A percentile compares a stretch with the other conserved stretches of the same genome.
These are phyloP conservation scores for Piprites chloris DNA, from an alignment of 2,113 vertebrate genomes.

Conservation along the genomic window DNA sequence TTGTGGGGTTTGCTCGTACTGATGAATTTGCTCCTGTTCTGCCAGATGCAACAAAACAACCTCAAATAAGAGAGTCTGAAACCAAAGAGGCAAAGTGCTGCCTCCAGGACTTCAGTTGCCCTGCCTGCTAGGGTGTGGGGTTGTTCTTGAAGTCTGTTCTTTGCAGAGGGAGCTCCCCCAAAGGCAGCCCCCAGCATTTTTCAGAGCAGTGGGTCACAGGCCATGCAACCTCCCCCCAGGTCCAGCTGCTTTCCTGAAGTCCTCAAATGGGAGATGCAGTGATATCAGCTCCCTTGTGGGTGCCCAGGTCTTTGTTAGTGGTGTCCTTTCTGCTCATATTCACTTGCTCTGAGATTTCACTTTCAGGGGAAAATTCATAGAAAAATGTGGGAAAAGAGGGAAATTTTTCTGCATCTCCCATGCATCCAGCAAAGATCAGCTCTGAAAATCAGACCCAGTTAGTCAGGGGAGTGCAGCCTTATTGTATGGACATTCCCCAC, in stretches of 20 bases:
- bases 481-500: background rate
- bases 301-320: background rate
- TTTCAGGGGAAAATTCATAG: background rate
- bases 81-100: background rate
- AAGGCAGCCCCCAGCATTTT: background rate
- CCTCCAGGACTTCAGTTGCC: background rate
- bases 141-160: background rate
- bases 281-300: background rate
- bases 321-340: background rate
- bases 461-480: background rate
- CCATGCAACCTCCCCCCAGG: rapidly evolving
- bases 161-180: background rate
- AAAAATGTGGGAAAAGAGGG: background rate
- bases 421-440: background rate
- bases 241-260: background rate
- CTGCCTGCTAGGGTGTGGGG: rapidly evolving
- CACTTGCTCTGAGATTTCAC: background rate
- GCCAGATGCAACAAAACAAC: background rate
- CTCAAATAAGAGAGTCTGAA: rapidly evolving
- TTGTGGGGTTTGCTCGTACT: rapidly evolving
- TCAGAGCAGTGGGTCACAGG: rapidly evolving
- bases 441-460: background rate
- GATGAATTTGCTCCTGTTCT: background rate
- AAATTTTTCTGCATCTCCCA: background rate
- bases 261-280: rapidly evolving